Base-by-base conservation (phyloP, 2,888 invertebrate species). In the Steinernema carpocapsae region DNA sequence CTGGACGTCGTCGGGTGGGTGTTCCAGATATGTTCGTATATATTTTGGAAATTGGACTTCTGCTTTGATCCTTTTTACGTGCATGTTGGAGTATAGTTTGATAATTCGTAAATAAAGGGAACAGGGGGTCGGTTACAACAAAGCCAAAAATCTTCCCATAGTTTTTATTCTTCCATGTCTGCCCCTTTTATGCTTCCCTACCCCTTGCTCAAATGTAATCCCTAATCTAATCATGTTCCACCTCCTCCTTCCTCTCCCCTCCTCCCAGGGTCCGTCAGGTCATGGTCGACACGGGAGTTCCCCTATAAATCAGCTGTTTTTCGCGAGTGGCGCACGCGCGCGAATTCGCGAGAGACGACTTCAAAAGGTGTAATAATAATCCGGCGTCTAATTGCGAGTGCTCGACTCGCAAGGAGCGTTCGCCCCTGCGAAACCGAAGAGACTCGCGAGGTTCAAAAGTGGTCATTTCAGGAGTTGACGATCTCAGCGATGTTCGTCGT, bases 361-460 rank as follows among this genome's bases (percentile, higher is more conserved):
- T 64, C 64, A 64, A 26, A 64, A 37, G 64, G 64, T 64, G 64
- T 64, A 64, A 64, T 64, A 64, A 64, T 64, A 64, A 64, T 64
- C 64, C 64, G 64, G 64, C 64, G 64, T 29, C 64, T 64, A 64
- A 64, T 64, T 64, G 64, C 64, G 64, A 64, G 64, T 64, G 48
- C 48, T 48, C 48, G 48, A 48, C 17, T 37, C 37, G 37, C 37
- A 37, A 37, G 37, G 37, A 37, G 37, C 37, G 37, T 37, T 37
- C 37, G 37, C 37, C 37, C 37, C 37, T 10, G 37, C 37, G 19
- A 37, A 48, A 29, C 64, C 64, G 64, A 32, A 64, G 64, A 22
- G 37, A 37, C 37, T 37, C 37, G 37, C 37, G 37, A 37, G 29
- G 64, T 26, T 22, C 22, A 37, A 37, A 17, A 32, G 17, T 64